Evolutionary conservation across 37 sponge, comb jelly and placozoan genomes (phyloP).

Genomic region (Diacarnus erythraeanus): DNA sequence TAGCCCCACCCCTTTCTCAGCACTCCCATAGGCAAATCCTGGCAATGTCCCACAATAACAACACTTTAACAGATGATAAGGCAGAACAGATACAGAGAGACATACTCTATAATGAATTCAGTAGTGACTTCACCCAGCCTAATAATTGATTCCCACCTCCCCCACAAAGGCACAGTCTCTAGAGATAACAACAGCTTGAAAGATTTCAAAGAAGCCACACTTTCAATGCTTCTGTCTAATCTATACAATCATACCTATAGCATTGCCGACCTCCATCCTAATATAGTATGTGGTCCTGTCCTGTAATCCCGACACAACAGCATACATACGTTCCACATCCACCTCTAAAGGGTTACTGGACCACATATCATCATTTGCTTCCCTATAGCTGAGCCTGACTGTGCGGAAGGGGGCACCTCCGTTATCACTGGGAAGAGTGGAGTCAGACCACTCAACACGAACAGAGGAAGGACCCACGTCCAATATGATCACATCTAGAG

Average conservation of each 20-base stretch:
- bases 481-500: not conserved
- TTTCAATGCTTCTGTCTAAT: no score
- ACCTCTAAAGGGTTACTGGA: not conserved
- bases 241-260: slow-evolving; percentile 7
- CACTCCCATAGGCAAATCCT: no score
- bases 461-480: slow-evolving; percentile 24
- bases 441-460: slow-evolving; percentile 11
- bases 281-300: not conserved
- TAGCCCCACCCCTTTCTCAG: no score
- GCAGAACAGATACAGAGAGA: no score
- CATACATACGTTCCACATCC: not conserved
- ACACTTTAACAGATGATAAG: no score
- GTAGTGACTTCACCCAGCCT: no score
- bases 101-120: no score
- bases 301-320: not conserved
- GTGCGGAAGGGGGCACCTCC: slow-evolving; percentile 11
- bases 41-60: no score
- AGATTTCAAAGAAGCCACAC: no score
- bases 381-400: not conserved
- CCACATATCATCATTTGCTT: not conserved
- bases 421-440: not conserved
- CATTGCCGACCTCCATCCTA: slow-evolving; percentile 9
- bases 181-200: no score
- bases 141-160: no score
- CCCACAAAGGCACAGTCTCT: no score